Evolutionary conservation across 2,113 vertebrate species (phyloP).

Genomic region (Anarrhichthys ocellatus): DNA sequence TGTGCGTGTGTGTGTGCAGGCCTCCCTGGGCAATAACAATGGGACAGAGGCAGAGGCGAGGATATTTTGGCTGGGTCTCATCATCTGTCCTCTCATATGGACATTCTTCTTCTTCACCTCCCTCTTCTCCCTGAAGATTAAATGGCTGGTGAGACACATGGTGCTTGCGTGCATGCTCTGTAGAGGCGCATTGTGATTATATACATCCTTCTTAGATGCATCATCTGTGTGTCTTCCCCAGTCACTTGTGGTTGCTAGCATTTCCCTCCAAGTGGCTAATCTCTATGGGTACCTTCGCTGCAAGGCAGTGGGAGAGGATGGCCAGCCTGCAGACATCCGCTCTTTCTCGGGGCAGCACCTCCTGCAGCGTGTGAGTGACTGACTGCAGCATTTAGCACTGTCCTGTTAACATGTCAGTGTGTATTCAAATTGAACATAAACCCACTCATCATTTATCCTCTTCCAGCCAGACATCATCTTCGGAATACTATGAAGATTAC

Average conservation of each 20-base stretch:
- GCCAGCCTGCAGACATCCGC: conserved; percentile 70
- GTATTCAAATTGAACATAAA: neutral
- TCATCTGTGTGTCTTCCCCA: conserved; percentile 53
- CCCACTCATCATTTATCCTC: conserved; percentile 27
- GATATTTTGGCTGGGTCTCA: conserved; percentile 89
- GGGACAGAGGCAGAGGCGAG: conserved; percentile 88
- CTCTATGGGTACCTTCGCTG: conserved; percentile 90
- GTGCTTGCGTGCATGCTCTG: neutral
- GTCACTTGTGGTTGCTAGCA: conserved; percentile 88
- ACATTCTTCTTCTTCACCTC: conserved; percentile 68
- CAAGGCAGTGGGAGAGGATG: conserved; percentile 83
- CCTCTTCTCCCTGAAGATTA: conserved; percentile 79
- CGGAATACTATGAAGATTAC: conserved; percentile 57
- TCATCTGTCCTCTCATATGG: conserved; percentile 80
- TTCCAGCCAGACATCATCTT: conserved; percentile 73
- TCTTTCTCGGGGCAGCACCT: conserved; percentile 78
- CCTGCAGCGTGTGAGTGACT: conserved; percentile 84
- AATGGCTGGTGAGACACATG: conserved; percentile 65
- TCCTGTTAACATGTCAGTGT: conserved; percentile 7
- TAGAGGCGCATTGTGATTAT: neutral
- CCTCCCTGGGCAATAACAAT: conserved; percentile 17
- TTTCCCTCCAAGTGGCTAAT: conserved; percentile 89
- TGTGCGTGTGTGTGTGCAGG: conserved; percentile 3
- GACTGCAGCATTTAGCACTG: conserved; percentile 16
- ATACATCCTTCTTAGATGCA: neutral